Base-by-base conservation (phyloP, 2,888 invertebrate genomes). In the Drosophila percnosoma region DNA sequence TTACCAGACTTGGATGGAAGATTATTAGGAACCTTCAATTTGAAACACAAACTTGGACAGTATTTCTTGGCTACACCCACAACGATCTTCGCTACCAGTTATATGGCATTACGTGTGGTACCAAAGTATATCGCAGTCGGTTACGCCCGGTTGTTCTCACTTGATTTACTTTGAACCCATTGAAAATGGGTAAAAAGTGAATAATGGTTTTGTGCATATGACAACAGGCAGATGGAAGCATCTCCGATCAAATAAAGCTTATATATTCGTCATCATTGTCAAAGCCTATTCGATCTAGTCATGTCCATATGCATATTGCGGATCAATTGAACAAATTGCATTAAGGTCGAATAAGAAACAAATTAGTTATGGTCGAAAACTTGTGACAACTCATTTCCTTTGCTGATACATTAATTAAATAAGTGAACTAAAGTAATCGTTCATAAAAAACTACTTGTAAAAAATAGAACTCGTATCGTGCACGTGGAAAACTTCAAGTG, bases 401-500 rank as follows among this genome's bases (percentile, higher is more conserved):
- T 24, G 21, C 13, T 1, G 21, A 21, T 7, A 15, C 7, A 53
- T 8, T 21, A 2, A 34, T 6, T n/a, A 7, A 6, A 29, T 21
- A 8, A 31, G 38, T 33, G 15, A 33, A 48, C 34, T 49, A 10
- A 45, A 21, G 31, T 42, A n/a, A n/a, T 42, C 27, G 51, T 40
- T 68, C 29, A 40, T 27, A 27, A 27, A 27, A 27, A 27, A 27
- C 0, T 27, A 27, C 27, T 27, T 27, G 27, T 27, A 4, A 27
- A 27, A 31, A 31, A 31, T 11, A 21, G 13, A 31, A 54, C 48
- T 71, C 52, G 34, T 34, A 65, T 61, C 38, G 29, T 31, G 40
- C 24, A 27, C 24, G 53, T 54, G 27, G 54, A 27, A n/a, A 7
- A 31, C 1, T 45, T 34, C 31, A 49, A 63, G 66, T 61, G 65